Conservation (phyloP, 2,888 invertebrate genomes). For the Xanthia togata region DNA sequence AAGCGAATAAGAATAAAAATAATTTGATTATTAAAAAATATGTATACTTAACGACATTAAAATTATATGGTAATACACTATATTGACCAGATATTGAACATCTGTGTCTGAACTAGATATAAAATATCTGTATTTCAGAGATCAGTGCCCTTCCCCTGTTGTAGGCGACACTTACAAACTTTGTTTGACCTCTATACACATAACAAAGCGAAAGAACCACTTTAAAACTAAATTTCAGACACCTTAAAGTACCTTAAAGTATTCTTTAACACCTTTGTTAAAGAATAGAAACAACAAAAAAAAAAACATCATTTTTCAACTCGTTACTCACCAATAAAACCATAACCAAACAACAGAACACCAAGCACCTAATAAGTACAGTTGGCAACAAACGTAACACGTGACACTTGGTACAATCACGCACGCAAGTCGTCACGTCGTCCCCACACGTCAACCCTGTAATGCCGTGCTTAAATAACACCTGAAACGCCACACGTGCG, state of each 20-base stretch:
- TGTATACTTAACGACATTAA: too few species aligned
- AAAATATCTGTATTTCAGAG: too few species aligned
- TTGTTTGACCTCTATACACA: too few species aligned
- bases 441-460: constrained; percentile 70
- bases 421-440: constrained; percentile 73
- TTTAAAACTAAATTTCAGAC: not conserved
- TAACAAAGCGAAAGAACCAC: too few species aligned
- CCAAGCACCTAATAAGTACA: constrained; percentile 44
- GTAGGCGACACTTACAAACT: too few species aligned
- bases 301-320: not conserved
- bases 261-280: not conserved
- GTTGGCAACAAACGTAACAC: constrained; percentile 39
- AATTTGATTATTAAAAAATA: too few species aligned
- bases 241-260: too few species aligned
- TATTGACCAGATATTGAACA: too few species aligned
- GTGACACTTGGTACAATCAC: constrained; percentile 54
- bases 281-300: not conserved
- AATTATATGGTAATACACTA: too few species aligned
- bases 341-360: constrained; percentile 31
- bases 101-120: too few species aligned
- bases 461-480: constrained; percentile 77
- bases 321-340: constrained; percentile 23
- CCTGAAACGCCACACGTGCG: constrained; percentile 80
- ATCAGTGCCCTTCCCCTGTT: too few species aligned
- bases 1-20: not conserved